Conservation (phyloP, 2,797 vertebrate genomes). For the Neostethus bicornis region DNA sequence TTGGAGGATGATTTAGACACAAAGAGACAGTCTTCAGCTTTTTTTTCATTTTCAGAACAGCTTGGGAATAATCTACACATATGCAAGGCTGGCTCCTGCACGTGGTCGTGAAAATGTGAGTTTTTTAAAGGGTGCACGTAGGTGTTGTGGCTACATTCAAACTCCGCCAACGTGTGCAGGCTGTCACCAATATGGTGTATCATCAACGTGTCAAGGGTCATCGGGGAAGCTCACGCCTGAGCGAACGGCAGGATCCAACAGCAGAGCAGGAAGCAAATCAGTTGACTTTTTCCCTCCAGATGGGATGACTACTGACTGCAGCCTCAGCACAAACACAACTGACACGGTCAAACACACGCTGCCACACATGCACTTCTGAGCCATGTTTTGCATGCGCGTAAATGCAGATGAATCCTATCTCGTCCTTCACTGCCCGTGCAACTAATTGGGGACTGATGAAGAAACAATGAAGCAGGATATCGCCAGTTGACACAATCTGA, state of each 20-base stretch:
- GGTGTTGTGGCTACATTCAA: conserved; percentile 29
- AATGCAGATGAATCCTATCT: conserved; percentile 5
- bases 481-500: conserved; percentile 47
- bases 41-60: conserved; percentile 14
- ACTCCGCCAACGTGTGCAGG: conserved; percentile 20
- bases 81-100: conserved; percentile 9
- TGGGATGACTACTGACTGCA: conserved; percentile 54
- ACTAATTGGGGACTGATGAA: conserved; percentile 60
- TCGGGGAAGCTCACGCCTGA: conserved; percentile 61
- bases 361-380: not conserved
- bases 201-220: conserved; percentile 62
- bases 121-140: conserved; percentile 1
- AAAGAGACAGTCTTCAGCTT: conserved; percentile 14
- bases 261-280: conserved; percentile 60
- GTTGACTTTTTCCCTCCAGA: conserved; percentile 50
- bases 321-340: conserved; percentile 37
- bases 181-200: conserved; percentile 45
- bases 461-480: conserved; percentile 49
- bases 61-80: conserved; percentile 16
- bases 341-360: conserved; percentile 7
- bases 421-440: conserved; percentile 30
- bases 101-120: conserved; percentile 17
- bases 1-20: conserved; percentile 21
- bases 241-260: conserved; percentile 63
- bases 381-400: not conserved